Base-by-base conservation (phyloP, 2,888 invertebrate species). In the Linyphia triangularis region DNA sequence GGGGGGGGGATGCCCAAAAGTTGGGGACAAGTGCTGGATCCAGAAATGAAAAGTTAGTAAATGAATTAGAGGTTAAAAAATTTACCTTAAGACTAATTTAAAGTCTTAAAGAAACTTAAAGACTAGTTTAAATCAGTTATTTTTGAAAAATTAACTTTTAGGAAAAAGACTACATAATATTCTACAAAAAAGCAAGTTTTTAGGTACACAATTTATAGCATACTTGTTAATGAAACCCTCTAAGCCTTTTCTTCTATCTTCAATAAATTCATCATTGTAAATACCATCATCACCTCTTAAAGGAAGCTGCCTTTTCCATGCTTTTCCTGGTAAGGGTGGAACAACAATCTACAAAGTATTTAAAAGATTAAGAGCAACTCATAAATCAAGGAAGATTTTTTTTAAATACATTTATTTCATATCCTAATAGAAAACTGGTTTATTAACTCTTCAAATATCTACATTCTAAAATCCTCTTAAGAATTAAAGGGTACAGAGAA, bases 261-360 rank as follows among this genome's bases (percentile, higher is more conserved):
- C 99, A 92, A 99, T 99, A 93, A 99, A 99, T 92, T 98, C 98
- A 92, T 99, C 99, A 93, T 99, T 99, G 93, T 98, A 99, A 92
- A 99, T 98, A 81, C 99, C 99, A 94, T 99, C 99, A 92, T 99
- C 99, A 16, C 97, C 96, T 90, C 99, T 95, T 94, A 99, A 99
- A 24, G 99, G 99, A 93, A 99, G 95, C 93, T 99, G 99, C 92
- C 99, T 95, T 93, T 99, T 99, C 95, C 98, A 96, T 7, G 99
- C 99, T 94, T 99, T 99, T 22, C 99, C 98, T 2, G 99, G 99
- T 92, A 99, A 94, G 51, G 98, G 96, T 89, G 99, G 99, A 59
- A 99, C 99, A 81, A 99, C 99, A 94, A 99, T 99, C 97, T 98
- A 93, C 33, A 57, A 51, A 73, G 40, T 10, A 40, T 40, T 40